Conservation (phyloP, 1,140 invertebrate genomes). For the Bradynema listronoti region DNA sequence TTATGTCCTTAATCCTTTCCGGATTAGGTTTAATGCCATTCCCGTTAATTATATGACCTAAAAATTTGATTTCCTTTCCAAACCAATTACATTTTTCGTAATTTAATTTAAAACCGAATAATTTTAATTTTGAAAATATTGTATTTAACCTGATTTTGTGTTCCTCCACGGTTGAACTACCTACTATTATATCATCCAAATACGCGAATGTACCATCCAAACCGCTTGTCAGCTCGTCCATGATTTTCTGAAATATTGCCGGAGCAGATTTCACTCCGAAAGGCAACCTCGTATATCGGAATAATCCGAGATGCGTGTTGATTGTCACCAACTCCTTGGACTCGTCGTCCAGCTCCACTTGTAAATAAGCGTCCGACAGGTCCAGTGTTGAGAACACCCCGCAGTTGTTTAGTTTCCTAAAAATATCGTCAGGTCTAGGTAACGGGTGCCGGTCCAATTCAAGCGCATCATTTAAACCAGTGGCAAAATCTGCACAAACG, state of each 20-base stretch:
- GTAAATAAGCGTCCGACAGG: constrained; percentile 34
- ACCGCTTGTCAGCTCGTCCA: constrained; percentile 59
- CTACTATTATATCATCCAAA: constrained; percentile 34
- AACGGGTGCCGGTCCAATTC: constrained; percentile 38
- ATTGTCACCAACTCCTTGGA: constrained; percentile 32
- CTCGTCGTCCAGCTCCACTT: constrained; percentile 38
- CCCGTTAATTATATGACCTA: no score
- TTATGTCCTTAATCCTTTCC: no score
- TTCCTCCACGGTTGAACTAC: not conserved
- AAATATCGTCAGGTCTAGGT: constrained; percentile 51
- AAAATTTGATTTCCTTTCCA: no score
- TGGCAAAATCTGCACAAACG: constrained; percentile 14
- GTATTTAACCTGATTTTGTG: no score
- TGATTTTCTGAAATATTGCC: constrained; percentile 61
- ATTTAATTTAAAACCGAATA: no score
- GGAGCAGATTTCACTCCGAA: constrained; percentile 62
- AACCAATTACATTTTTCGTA: no score
- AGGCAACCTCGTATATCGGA: constrained; percentile 47
- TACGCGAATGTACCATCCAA: constrained; percentile 50
- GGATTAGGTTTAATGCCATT: no score
- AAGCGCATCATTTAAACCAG: constrained; percentile 45
- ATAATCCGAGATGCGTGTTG: constrained; percentile 38
- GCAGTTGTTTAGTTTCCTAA: constrained; percentile 35
- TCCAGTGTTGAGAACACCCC: constrained; percentile 52
- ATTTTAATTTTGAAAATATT: no score